These are phyloP conservation scores for Argyresthia goedartella DNA, from an alignment of 2,888 invertebrate species.

Conservation along the genomic window DNA sequence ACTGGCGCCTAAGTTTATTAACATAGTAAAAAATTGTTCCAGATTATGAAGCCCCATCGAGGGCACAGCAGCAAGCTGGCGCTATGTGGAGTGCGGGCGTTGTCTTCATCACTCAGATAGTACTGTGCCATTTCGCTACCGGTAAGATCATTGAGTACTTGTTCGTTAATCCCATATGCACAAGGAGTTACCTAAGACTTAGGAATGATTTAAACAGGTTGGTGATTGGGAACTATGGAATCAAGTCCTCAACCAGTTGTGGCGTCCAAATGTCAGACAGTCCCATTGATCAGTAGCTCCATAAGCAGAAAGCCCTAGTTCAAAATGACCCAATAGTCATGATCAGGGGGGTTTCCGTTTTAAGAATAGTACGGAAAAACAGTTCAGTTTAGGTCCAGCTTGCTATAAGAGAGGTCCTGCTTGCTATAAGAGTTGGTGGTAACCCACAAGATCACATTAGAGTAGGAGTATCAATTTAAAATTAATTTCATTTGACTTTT, in stretches of 20 bases:
- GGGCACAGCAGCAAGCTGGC: slow-evolving; percentile 46
- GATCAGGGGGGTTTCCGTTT: too few species aligned
- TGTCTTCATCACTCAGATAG: slow-evolving; percentile 54
- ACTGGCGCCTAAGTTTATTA: too few species aligned
- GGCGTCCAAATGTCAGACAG: neutral
- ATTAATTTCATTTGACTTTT: too few species aligned
- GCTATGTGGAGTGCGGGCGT: slow-evolving; percentile 60
- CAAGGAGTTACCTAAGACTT: neutral
- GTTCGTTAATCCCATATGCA: neutral
- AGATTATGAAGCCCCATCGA: slow-evolving; percentile 57
- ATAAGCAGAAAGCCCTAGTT: neutral
- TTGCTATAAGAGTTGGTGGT: too few species aligned
- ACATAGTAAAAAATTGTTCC: too few species aligned
- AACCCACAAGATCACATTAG: too few species aligned
- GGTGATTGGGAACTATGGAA: neutral
- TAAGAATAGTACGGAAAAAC: too few species aligned
- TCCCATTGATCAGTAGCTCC: neutral
- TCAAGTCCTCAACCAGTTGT: neutral
- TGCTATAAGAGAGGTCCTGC: too few species aligned
- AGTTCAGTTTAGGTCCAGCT: too few species aligned
- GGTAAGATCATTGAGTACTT: slow-evolving; percentile 25
- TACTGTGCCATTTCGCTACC: slow-evolving; percentile 54
- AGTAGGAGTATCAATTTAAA: too few species aligned
- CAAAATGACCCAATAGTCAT: too few species aligned
- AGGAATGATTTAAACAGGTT: neutral